Conservation (phyloP, 2,113 vertebrate genomes). For the Albula goreensis region DNA sequence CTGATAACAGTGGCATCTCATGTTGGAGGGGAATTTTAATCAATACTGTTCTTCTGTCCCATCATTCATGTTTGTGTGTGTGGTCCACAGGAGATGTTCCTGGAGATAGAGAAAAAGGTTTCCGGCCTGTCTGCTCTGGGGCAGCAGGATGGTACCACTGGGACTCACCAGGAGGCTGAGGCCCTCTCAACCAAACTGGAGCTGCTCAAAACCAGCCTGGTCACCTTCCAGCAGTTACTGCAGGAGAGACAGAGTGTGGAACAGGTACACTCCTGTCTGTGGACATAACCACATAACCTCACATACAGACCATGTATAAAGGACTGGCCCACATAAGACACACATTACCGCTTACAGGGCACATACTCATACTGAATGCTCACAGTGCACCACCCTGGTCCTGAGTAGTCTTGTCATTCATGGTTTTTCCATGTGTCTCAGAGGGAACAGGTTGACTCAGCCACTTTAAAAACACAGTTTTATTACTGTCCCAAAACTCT, state of each 20-base stretch:
- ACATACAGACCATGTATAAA: background rate
- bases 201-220: constrained; percentile 78
- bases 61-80: constrained; percentile 2
- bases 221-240: constrained; percentile 80
- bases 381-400: background rate
- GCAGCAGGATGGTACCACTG: constrained; percentile 41
- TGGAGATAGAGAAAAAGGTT: constrained; percentile 85
- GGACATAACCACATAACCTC: background rate
- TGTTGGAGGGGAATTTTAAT: background rate
- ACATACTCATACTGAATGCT: background rate
- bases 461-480: background rate
- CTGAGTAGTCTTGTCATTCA: background rate
- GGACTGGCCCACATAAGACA: background rate
- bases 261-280: constrained; percentile 53
- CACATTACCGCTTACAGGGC: background rate
- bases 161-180: constrained; percentile 69
- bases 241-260: constrained; percentile 68
- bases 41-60: background rate
- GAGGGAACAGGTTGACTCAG: background rate
- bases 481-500: background rate
- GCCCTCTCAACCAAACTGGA: constrained; percentile 78
- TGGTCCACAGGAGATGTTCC: constrained; percentile 74
- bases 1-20: background rate
- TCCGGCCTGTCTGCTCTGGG: constrained; percentile 57
- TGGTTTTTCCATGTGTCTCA: background rate